Evolutionary conservation across 2,113 vertebrate species (phyloP), one percentile per base, ranked within the genome.

Genomic region (Balaeniceps rex): DNA sequence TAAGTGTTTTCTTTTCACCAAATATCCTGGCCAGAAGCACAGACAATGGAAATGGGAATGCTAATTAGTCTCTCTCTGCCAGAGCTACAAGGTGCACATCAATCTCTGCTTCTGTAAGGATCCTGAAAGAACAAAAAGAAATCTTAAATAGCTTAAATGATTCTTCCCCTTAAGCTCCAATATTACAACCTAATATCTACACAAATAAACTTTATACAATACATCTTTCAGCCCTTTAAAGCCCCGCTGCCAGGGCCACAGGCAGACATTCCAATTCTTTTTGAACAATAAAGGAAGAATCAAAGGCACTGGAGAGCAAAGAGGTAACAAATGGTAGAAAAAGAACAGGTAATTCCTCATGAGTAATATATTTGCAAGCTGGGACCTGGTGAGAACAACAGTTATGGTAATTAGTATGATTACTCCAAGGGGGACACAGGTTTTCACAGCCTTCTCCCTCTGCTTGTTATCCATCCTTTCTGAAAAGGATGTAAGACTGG

Each of bases 71-170:
- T 97, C 99, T 99, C 97, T 99, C 99, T 91, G 99, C 99, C 98
- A 99, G 98, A 97, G 99, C 97, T 97, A 99, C 98, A 94, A 99
- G 99, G 96, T 99, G 99, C 91, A 97, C 79, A 83, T 99, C 99
- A 90, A 99, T 98, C 97, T 99, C 99, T 55, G 98, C 96, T 97
- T 99, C 99, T 97, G 99, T 98, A 94, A 99, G 99, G 91, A 99
- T 99, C 98, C 99, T 99, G 97, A 83, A 98, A 97, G 76, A 93
- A 92, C 42, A 83, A 71, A 92, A 92, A 91, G 77, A 94, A 68
- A 94, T 83, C 60, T 77, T 83, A 60, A 90, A 94, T 58, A 79
- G 47, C 61, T 88, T 90, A 88, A 47, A 88, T 77, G 36, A 95
- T 68, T 77, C 36, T 63, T 83, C 28, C n/a, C 31, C 64, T 94